Base-by-base conservation (phyloP, 2,113 vertebrate species). In the Sarotherodon lohbergeri region DNA sequence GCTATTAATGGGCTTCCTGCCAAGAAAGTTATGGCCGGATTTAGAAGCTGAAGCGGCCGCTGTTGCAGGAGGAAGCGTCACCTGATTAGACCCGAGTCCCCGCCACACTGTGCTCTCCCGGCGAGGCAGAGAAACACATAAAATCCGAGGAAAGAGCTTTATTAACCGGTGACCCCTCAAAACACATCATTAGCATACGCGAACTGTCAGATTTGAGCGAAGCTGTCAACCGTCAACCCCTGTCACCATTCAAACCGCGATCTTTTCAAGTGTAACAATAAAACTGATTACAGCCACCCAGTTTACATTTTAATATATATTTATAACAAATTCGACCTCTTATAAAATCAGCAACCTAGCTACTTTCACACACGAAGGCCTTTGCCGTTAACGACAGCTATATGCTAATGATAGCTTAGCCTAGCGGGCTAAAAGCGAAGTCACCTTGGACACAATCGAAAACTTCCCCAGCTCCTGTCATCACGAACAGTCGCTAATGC, bases 1-100 rank as follows among this genome's bases (percentile, higher is more conserved):
- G 95, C 96, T 92, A 95, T 78, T 92, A 94, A 94, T 91, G 97
- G 97, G 96, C 97, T 92, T 10, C 81, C 90, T 85, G 97, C 97
- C 96, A 96, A 94, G 94, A 68, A 86, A 82, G 88, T 85, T 88
- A 92, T 86, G 66, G 79, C 87, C 84, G 34, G 10, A 78, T 52
- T 57, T 41, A 66, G 24, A 27, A 29, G 63, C 79, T 66, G 52
- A 43, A 66, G n/a, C 6, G 8, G 29, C 36, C 27, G 29, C 32
- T 6, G 13, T 14, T 41, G 29, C 48, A 52, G 24, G 32, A 55
- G 46, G 27, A n/a, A 76, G 22, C 43, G 41, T 19, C 46, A 32
- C 29, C 9, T 14, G 48, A 50, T 50, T 29, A 90, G 27, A 22
- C 9, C 17, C 4, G 6, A 63, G 4, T 73, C 17, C 41, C 13